phyloP scores from a whole-genome alignment of 1,140 invertebrate species.

The Hycleus cichorii region DNA sequence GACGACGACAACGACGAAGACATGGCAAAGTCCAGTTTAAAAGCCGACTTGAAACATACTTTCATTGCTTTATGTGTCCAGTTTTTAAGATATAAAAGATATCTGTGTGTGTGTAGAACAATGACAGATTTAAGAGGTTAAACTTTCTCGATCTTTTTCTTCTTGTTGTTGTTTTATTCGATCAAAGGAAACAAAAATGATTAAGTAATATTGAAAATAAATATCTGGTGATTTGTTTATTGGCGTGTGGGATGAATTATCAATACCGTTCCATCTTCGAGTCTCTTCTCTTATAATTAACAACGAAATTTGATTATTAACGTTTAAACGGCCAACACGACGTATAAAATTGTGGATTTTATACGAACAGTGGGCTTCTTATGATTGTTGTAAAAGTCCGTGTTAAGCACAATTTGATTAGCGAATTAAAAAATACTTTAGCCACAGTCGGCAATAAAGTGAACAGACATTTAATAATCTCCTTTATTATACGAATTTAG shows the following conservation, averaged over 20 bases:
- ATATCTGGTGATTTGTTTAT: constrained; percentile 9
- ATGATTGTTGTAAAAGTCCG: too few species aligned
- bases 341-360: too few species aligned
- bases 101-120: neutral
- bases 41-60: constrained; percentile 1
- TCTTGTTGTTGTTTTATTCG: too few species aligned
- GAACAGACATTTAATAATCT: constrained; percentile 1
- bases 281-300: too few species aligned
- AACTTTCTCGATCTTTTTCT: constrained; percentile 14
- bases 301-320: too few species aligned
- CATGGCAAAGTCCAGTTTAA: too few species aligned
- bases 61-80: constrained; percentile 6
- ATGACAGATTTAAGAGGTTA: constrained; percentile 14
- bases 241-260: constrained; percentile 5
- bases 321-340: too few species aligned
- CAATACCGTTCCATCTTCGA: neutral
- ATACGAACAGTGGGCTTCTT: too few species aligned
- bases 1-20: too few species aligned
- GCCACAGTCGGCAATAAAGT: neutral
- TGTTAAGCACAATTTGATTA: neutral
- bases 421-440: constrained; percentile 5
- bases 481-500: too few species aligned
- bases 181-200: too few species aligned
- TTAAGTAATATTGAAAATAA: too few species aligned
- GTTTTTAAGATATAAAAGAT: constrained; percentile 2